These are phyloP conservation scores for Diarsia mendica DNA, from an alignment of 2,888 invertebrate genomes.

Conservation along the genomic window DNA sequence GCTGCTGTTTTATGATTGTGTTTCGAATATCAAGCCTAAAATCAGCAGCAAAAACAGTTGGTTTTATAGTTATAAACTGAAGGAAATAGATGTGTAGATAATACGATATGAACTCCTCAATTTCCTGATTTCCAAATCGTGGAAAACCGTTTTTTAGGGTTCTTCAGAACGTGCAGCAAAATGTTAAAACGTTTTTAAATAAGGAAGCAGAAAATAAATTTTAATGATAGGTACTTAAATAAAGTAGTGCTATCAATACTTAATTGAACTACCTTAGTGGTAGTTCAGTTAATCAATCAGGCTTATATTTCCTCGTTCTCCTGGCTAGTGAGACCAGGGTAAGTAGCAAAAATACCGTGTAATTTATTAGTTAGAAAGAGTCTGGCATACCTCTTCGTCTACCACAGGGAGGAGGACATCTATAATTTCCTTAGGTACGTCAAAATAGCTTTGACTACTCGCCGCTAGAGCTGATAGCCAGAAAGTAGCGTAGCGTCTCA, in stretches of 20 bases:
- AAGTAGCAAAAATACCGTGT: background rate
- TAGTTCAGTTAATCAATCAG: background rate
- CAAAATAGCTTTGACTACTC: background rate
- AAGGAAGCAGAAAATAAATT: no score
- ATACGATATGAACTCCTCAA: constrained; percentile 60
- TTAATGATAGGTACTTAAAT: constrained; percentile 10
- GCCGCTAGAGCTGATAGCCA: background rate
- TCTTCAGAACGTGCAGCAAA: constrained; percentile 33
- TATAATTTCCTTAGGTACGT: background rate
- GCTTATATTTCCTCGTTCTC: background rate
- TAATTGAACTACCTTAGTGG: background rate
- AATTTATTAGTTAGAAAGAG: background rate
- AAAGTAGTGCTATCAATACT: background rate
- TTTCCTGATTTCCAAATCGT: constrained; percentile 78
- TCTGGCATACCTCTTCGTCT: background rate
- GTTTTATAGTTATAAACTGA: constrained; percentile 54
- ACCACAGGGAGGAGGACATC: background rate
- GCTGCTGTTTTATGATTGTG: background rate
- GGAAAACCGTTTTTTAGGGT: constrained; percentile 68
- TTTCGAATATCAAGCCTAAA: constrained; percentile 21
- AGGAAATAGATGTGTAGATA: constrained; percentile 70
- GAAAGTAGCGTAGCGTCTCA: no score
- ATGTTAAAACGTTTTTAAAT: background rate
- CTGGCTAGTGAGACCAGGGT: background rate
- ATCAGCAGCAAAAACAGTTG: constrained; percentile 1